A percentile compares a stretch with the other conserved stretches of the same genome.
Evolutionary conservation across 2,113 vertebrate genomes (phyloP).

Genomic region (Lynx canadensis): DNA sequence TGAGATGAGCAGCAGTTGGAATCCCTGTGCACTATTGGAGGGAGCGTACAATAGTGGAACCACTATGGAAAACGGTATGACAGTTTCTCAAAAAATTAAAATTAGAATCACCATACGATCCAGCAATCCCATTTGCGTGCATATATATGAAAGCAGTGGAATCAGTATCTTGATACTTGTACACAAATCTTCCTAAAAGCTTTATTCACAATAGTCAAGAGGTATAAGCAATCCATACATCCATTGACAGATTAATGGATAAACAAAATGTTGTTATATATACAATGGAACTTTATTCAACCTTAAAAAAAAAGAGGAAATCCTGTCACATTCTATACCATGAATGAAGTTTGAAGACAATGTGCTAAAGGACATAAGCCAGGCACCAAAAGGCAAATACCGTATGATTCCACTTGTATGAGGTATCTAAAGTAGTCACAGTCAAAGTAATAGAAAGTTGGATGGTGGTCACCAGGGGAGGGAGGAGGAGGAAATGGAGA

Average conservation of each 20-base stretch:
- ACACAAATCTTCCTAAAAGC: background rate
- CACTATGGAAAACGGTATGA: background rate
- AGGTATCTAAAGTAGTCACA: background rate
- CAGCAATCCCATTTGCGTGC: background rate
- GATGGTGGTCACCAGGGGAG: background rate
- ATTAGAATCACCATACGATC: background rate
- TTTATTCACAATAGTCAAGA: background rate
- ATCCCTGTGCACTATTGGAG: background rate
- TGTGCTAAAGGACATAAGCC: background rate
- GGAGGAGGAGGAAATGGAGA: background rate
- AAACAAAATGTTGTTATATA: background rate
- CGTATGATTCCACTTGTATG: background rate
- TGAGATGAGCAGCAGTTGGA: background rate
- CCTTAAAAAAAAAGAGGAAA: background rate
- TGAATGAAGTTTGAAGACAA: background rate
- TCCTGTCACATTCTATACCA: background rate
- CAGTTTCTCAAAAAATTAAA: background rate
- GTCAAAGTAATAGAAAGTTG: background rate
- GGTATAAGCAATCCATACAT: background rate
- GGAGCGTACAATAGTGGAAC: background rate
- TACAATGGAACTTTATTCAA: background rate
- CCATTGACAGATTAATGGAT: background rate
- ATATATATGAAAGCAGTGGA: background rate
- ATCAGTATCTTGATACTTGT: background rate
- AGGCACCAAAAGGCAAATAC: background rate